These are phyloP conservation scores for Rhingia rostrata DNA, from an alignment of 2,888 invertebrate species.

Conservation along the genomic window DNA sequence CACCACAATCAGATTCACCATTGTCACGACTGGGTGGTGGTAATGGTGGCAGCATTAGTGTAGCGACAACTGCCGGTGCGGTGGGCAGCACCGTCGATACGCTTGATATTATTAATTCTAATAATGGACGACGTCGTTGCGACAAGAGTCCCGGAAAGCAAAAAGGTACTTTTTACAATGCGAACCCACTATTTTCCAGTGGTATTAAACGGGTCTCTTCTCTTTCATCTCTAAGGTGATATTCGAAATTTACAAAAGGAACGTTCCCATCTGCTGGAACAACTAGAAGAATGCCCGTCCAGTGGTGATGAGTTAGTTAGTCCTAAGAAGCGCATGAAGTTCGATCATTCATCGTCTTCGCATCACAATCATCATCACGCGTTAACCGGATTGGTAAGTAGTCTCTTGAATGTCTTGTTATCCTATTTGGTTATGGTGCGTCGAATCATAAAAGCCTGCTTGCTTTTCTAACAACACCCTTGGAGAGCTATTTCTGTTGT, in stretches of 20 bases:
- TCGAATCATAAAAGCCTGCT: too few species aligned
- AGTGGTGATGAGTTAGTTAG: slow-evolving; percentile 88
- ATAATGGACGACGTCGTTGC: slow-evolving; percentile 81
- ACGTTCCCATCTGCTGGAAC: slow-evolving; percentile 87
- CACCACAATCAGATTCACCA: slow-evolving; percentile 65
- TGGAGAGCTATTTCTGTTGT: too few species aligned
- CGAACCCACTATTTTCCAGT: background rate
- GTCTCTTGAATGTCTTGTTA: background rate
- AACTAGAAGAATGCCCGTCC: slow-evolving; percentile 88
- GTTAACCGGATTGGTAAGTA: slow-evolving; percentile 80
- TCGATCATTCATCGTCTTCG: slow-evolving; percentile 83
- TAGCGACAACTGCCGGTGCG: slow-evolving; percentile 65
- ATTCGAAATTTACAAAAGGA: slow-evolving; percentile 88
- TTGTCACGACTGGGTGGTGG: slow-evolving; percentile 75
- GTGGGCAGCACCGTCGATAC: slow-evolving; percentile 75
- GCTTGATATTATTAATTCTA: slow-evolving; percentile 77
- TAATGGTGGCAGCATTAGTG: slow-evolving; percentile 84
- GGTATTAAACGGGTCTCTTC: background rate
- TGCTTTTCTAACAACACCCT: too few species aligned
- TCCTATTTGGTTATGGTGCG: background rate
- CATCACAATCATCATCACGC: slow-evolving; percentile 80
- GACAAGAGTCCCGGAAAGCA: slow-evolving; percentile 82
- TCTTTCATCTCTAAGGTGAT: slow-evolving; percentile 82
- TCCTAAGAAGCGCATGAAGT: slow-evolving; percentile 87
- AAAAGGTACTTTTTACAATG: slow-evolving; percentile 75